These are phyloP conservation scores for Centruroides vittatus DNA, from an alignment of 1,140 invertebrate genomes.

Conservation along the genomic window DNA sequence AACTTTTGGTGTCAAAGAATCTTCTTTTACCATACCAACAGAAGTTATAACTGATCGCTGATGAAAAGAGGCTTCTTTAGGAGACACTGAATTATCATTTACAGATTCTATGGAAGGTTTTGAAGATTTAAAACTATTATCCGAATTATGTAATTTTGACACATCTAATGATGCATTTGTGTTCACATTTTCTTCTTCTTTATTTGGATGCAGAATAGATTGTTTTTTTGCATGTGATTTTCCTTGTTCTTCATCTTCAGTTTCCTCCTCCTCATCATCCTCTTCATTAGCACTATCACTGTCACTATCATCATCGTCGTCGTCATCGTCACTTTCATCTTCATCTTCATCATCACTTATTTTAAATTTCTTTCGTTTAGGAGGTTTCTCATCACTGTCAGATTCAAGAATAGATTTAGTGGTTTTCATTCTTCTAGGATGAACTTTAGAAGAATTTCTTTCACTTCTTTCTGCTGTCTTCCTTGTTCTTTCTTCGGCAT, in stretches of 20 bases:
- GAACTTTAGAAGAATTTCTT: too few species aligned
- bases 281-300: slow-evolving; percentile 16
- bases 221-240: neutral
- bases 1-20: neutral
- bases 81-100: neutral
- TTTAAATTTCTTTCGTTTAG: slow-evolving; percentile 27
- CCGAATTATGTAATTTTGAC: neutral
- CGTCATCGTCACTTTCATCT: slow-evolving; percentile 16
- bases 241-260: slow-evolving; percentile 4
- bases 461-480: too few species aligned
- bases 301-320: slow-evolving; percentile 22
- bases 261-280: slow-evolving; percentile 6
- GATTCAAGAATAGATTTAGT: too few species aligned
- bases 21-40: neutral
- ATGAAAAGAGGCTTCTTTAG: slow-evolving; percentile 1
- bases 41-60: neutral
- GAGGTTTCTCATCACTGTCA: slow-evolving; percentile 4
- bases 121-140: neutral
- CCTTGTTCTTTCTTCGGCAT: too few species aligned
- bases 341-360: slow-evolving; percentile 48
- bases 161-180: too few species aligned
- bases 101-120: neutral
- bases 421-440: too few species aligned
- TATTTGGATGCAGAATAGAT: too few species aligned
- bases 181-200: too few species aligned